These are phyloP conservation scores for Malurus cyaneus DNA, from an alignment of 2,113 vertebrate species.

Conservation along the genomic window DNA sequence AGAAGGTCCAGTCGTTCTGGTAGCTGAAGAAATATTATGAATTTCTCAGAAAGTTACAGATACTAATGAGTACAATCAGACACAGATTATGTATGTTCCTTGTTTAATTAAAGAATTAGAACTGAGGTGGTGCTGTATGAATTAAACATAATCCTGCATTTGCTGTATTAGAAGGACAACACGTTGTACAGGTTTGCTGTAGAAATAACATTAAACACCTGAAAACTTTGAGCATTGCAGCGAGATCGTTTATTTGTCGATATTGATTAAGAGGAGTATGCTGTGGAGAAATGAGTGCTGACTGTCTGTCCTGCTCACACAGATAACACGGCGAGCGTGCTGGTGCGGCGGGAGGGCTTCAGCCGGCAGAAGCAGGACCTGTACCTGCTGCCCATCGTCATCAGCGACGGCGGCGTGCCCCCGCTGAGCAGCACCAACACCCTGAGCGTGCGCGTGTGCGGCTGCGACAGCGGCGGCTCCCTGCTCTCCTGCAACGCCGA, in stretches of 20 bases:
- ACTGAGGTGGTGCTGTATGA: neutral
- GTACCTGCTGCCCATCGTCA: conserved; percentile 90
- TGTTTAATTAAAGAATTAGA: neutral
- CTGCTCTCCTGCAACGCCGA: conserved; percentile 90
- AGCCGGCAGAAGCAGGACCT: conserved; percentile 89
- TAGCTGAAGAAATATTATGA: neutral
- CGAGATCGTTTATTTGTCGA: neutral
- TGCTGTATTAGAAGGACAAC: neutral
- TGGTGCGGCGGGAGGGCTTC: conserved; percentile 84
- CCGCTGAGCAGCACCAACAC: conserved; percentile 92
- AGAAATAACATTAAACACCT: neutral
- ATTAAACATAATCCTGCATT: neutral
- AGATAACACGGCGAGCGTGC: conserved; percentile 90
- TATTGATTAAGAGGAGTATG: neutral
- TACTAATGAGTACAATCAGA: neutral
- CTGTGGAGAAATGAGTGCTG: neutral
- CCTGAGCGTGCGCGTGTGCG: conserved; percentile 91
- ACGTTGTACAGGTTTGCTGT: neutral
- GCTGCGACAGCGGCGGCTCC: conserved; percentile 83
- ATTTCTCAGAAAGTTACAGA: neutral
- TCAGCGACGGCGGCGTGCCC: conserved; percentile 88
- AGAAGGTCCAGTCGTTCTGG: neutral
- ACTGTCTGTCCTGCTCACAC: conserved; percentile 7
- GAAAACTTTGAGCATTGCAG: neutral
- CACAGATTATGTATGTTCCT: neutral